Conservation (phyloP, 2,797 vertebrate species). For the Neostethus bicornis region DNA sequence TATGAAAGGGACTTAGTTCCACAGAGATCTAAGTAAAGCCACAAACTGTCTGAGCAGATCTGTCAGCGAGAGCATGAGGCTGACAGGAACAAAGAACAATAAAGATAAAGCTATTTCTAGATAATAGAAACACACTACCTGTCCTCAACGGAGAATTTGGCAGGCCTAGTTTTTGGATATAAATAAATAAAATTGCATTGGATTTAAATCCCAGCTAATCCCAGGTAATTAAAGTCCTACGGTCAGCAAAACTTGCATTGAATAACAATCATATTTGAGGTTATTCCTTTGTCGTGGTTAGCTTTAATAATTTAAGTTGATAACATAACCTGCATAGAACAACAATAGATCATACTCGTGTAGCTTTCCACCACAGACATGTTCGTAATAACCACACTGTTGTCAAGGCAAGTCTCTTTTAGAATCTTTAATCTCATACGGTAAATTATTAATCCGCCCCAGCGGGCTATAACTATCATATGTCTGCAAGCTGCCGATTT, state of each 20-base stretch:
- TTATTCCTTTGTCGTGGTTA: background rate
- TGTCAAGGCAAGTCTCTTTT: conserved; percentile 1
- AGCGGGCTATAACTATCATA: conserved; percentile 33
- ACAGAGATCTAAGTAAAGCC: conserved; percentile 14
- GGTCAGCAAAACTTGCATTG: conserved; percentile 3
- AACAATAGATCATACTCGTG: conserved; percentile 1
- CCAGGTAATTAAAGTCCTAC: conserved; percentile 25
- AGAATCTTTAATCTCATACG: conserved; percentile 23
- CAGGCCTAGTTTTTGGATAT: conserved; percentile 9
- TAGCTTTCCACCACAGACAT: background rate
- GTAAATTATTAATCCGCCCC: conserved; percentile 29
- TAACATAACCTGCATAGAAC: background rate
- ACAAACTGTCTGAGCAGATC: conserved; percentile 24
- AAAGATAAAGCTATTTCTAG: conserved; percentile 35
- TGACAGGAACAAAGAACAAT: conserved; percentile 20
- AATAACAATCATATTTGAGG: conserved; percentile 3
- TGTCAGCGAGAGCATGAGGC: conserved; percentile 15
- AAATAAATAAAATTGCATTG: conserved; percentile 10
- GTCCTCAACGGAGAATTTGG: background rate
- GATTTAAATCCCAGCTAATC: conserved; percentile 35
- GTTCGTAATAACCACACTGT: conserved; percentile 1
- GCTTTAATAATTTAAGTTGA: background rate
- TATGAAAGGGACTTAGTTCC: conserved; percentile 4
- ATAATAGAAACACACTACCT: conserved; percentile 14
- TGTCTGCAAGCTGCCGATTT: conserved; percentile 42